A percentile compares a stretch with the other conserved stretches of the same genome.
These are phyloP conservation scores for Priocnemis perturbator DNA, from an alignment of 2,888 invertebrate species.

Conservation along the genomic window DNA sequence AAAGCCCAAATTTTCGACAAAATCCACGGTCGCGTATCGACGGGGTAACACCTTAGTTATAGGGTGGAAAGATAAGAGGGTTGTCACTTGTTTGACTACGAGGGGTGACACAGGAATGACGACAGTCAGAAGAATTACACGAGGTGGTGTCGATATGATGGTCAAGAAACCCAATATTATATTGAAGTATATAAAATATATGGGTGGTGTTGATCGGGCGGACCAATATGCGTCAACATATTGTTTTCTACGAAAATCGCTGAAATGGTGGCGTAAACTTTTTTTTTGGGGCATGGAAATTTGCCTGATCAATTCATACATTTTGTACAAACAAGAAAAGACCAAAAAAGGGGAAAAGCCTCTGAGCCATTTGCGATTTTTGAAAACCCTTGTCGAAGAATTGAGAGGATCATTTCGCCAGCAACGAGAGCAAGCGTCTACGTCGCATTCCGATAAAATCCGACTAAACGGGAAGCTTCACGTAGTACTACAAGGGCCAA, in stretches of 20 bases:
- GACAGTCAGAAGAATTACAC: constrained; percentile 27
- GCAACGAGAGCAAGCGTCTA: constrained; percentile 24
- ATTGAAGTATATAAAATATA: constrained; percentile 27
- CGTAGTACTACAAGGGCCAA: constrained; percentile 16
- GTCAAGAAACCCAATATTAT: constrained; percentile 32
- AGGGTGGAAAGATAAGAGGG: constrained; percentile 32
- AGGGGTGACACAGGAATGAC: constrained; percentile 20
- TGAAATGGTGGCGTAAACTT: constrained; percentile 23
- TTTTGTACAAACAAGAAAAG: constrained; percentile 40
- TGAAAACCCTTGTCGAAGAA: constrained; percentile 36
- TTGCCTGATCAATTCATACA: constrained; percentile 43
- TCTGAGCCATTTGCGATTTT: constrained; percentile 37
- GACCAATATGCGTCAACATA: constrained; percentile 25
- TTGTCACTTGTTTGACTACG: constrained; percentile 28
- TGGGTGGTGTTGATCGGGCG: constrained; percentile 25
- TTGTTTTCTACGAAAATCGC: constrained; percentile 24
- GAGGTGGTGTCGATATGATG: constrained; percentile 28
- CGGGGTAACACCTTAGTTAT: constrained; percentile 24
- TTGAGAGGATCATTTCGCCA: constrained; percentile 36
- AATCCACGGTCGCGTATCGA: constrained; percentile 21
- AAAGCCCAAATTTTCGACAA: constrained; percentile 19
- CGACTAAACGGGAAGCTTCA: constrained; percentile 44
- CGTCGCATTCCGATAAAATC: constrained; percentile 25
- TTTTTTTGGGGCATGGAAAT: constrained; percentile 45
- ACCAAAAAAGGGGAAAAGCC: constrained; percentile 35